These are phyloP conservation scores for Apotomis betuletana DNA, from an alignment of 2,888 invertebrate genomes.

Conservation along the genomic window DNA sequence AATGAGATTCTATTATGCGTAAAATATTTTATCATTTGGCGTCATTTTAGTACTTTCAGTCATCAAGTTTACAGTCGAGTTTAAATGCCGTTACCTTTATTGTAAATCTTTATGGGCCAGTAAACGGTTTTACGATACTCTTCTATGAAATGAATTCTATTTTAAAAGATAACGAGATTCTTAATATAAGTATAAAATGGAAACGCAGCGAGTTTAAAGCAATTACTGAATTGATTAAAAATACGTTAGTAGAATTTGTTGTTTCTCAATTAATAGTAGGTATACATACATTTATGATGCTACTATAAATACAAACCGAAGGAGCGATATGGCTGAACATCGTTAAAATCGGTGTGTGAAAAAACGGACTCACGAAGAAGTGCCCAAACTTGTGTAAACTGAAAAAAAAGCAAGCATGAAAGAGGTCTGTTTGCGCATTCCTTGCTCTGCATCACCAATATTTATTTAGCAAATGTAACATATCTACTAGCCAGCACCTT, in stretches of 20 bases:
- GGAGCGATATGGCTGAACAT: too few species aligned
- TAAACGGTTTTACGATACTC: constrained; percentile 50
- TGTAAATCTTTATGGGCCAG: constrained; percentile 45
- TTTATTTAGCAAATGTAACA: too few species aligned
- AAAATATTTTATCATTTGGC: constrained; percentile 31
- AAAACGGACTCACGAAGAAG: too few species aligned
- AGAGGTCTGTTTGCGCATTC: too few species aligned
- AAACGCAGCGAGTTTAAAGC: not conserved
- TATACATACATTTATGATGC: too few species aligned
- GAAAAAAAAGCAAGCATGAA: too few species aligned
- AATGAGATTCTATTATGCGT: constrained; percentile 23
- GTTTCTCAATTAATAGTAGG: too few species aligned
- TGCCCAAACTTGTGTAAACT: too few species aligned
- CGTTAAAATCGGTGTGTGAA: too few species aligned
- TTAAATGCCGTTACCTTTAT: constrained; percentile 47
- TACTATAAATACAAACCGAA: too few species aligned
- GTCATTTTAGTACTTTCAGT: constrained; percentile 46
- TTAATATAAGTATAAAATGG: not conserved
- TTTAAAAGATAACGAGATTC: constrained; percentile 20
- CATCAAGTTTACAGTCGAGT: constrained; percentile 52
- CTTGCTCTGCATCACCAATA: too few species aligned
- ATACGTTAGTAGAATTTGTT: not conserved
- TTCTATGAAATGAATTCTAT: constrained; percentile 42
- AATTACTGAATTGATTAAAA: not conserved
- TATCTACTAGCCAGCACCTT: too few species aligned